Base-by-base conservation (phyloP, 2,888 invertebrate genomes). In the Acleris emargana region DNA sequence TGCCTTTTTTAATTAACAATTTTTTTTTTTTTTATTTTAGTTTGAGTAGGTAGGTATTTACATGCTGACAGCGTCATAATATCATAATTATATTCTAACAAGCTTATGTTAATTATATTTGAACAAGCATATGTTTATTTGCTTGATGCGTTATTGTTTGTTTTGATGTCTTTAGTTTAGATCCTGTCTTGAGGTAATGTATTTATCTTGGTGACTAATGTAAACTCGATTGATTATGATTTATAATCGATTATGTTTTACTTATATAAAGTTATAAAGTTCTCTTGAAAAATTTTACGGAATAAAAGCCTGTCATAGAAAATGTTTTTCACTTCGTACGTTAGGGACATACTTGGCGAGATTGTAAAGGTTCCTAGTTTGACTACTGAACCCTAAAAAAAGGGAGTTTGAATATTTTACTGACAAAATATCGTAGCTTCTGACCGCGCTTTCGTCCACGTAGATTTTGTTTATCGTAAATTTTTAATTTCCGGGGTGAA, bases 301-400 rank as follows among this genome's bases (percentile, higher is more conserved):
- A 82, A 91, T 90, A 89, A 91, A 91, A 90, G 77, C 81, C 82
- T 86, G 81, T 83, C 83, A 84, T 83, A 83, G 81, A 82, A 81
- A 73, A 74, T 68, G 73, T 73, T 71, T 76, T 72, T 71, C 71
- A 72, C 74, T 45, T 45, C 7, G 17, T 45, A 17, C 38, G 9
- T 38, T 13, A 38, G 32, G 25, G 32, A 28, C 28, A 9, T 28
- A 28, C 25, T 6, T 25, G 25, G 28, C 28, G 2, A 28, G 28
- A 9, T 28, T 7, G 28, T 28, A 28, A 9, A 28, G 28, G 28
- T 28, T 28, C 28, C 28, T 28, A 9, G 0, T 7, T 28, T 28
- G 28, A 28, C 7, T 28, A 9, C 28, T 2, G 28, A 28, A 28
- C 28, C 28, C 28, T 28, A 28, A 9, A 28, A 28, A 28, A 9